Conservation (phyloP, 1,140 invertebrate species). For the Charaxes varanes region DNA sequence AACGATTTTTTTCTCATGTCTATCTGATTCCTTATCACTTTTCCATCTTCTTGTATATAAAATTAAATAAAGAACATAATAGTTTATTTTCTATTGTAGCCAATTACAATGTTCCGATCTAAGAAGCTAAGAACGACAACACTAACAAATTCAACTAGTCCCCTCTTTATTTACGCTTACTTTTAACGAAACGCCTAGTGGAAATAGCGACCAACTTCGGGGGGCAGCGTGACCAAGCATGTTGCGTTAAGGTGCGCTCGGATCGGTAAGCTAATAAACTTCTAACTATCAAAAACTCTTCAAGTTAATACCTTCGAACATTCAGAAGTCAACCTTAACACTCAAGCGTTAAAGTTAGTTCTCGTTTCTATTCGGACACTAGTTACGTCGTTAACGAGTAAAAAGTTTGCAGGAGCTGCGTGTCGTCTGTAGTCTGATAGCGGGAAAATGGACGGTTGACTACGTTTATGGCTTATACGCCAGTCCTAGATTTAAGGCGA, state of each 20-base stretch:
- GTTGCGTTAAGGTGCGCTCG: conserved; percentile 64
- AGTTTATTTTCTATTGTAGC: too few species aligned
- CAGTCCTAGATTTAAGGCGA: conserved; percentile 52
- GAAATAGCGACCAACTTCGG: conserved; percentile 62
- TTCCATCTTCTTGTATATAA: too few species aligned
- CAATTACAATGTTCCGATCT: conserved; percentile 1
- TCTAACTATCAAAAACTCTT: conserved; percentile 23
- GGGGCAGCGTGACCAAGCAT: conserved; percentile 69
- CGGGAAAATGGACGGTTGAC: conserved; percentile 68
- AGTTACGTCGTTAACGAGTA: conserved; percentile 17
- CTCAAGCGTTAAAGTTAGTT: conserved; percentile 7
- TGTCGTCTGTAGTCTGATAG: conserved; percentile 64
- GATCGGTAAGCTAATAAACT: conserved; percentile 67
- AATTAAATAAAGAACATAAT: too few species aligned
- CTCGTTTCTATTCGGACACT: conserved; percentile 3
- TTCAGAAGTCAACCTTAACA: conserved; percentile 17
- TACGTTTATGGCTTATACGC: conserved; percentile 65
- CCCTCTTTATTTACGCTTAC: conserved; percentile 25
- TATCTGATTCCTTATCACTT: too few species aligned
- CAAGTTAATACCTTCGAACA: not conserved
- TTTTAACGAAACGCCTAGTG: conserved; percentile 53
- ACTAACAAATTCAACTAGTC: conserved; percentile 14
- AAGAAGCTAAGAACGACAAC: conserved; percentile 2
- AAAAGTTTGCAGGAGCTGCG: conserved; percentile 37
- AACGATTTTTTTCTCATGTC: too few species aligned